Conservation (phyloP, 2,797 vertebrate genomes). For the Malacoraja senta region DNA sequence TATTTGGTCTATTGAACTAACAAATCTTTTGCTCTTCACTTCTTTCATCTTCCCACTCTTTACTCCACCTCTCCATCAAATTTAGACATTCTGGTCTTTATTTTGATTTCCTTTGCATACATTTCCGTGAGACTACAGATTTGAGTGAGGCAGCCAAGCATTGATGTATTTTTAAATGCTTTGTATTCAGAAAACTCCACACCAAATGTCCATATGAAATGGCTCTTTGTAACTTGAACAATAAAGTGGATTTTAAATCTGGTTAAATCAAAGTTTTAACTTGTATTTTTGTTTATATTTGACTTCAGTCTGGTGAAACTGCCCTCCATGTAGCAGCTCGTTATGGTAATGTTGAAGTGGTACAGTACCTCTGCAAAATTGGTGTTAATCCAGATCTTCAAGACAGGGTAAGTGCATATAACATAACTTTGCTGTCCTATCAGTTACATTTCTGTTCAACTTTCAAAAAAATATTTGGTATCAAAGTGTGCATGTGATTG, state of each 20-base stretch:
- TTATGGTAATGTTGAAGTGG: slow-evolving; percentile 89
- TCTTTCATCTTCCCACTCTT: not conserved
- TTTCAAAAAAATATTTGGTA: not conserved
- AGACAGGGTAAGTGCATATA: slow-evolving; percentile 71
- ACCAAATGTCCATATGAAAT: not conserved
- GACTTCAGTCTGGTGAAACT: slow-evolving; percentile 82
- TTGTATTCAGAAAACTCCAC: not conserved
- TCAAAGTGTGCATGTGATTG: not conserved
- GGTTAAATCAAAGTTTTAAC: not conserved
- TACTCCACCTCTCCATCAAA: not conserved
- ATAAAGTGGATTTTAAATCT: no score
- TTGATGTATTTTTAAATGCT: not conserved
- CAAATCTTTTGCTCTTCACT: not conserved
- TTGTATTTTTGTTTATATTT: slow-evolving; percentile 40
- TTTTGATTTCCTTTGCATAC: not conserved
- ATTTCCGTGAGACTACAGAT: not conserved
- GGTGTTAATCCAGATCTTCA: slow-evolving; percentile 79
- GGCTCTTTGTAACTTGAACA: not conserved
- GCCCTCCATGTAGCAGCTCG: slow-evolving; percentile 88
- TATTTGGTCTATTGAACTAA: not conserved
- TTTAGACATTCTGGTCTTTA: not conserved
- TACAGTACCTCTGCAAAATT: slow-evolving; percentile 81
- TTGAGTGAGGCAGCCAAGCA: not conserved
- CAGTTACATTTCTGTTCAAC: not conserved
- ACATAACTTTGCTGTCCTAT: not conserved